Percentiles rank a stretch among this genome's conserved stretches.
These are phyloP conservation scores for Helostoma temminkii DNA, from an alignment of 2,797 vertebrate species.

Conservation along the genomic window DNA sequence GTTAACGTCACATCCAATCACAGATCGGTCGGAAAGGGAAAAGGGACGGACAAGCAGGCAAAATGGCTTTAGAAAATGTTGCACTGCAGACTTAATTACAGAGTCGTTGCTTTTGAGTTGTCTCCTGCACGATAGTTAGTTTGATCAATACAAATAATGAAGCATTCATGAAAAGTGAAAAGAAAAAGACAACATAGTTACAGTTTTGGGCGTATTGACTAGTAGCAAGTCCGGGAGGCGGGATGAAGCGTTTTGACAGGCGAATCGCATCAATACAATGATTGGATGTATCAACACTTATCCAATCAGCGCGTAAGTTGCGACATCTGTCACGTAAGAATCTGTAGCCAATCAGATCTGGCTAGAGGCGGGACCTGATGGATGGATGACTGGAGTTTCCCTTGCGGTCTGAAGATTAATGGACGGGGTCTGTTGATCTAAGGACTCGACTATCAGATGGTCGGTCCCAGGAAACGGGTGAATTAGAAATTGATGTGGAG, in stretches of 20 bases:
- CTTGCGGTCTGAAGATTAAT: slow-evolving; percentile 87
- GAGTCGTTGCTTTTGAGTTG: background rate
- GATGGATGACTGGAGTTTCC: slow-evolving; percentile 87
- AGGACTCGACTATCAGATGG: slow-evolving; percentile 78
- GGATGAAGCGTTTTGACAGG: slow-evolving; percentile 50
- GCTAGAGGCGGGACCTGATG: slow-evolving; percentile 58
- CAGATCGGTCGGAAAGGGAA: slow-evolving; percentile 66
- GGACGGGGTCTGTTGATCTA: slow-evolving; percentile 85
- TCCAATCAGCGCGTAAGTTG: slow-evolving; percentile 66
- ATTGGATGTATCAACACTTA: slow-evolving; percentile 19
- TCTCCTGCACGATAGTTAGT: background rate
- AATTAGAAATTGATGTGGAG: slow-evolving; percentile 50
- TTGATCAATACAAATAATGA: background rate
- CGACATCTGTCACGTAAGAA: slow-evolving; percentile 21
- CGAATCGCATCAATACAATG: slow-evolving; percentile 69
- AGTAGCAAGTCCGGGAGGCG: slow-evolving; percentile 57
- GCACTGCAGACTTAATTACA: slow-evolving; percentile 14
- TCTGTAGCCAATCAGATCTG: slow-evolving; percentile 64
- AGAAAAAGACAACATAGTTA: slow-evolving; percentile 52
- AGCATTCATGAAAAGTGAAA: slow-evolving; percentile 25
- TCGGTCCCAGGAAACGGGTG: slow-evolving; percentile 72
- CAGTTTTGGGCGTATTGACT: slow-evolving; percentile 69
- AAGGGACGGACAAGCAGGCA: slow-evolving; percentile 63
- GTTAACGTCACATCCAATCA: slow-evolving; percentile 84
- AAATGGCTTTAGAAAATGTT: slow-evolving; percentile 30